Percentiles rank a stretch among this genome's conserved stretches.
These are phyloP conservation scores for Ptychochromis oligacanthus DNA, from an alignment of 2,113 vertebrate genomes.

Conservation along the genomic window DNA sequence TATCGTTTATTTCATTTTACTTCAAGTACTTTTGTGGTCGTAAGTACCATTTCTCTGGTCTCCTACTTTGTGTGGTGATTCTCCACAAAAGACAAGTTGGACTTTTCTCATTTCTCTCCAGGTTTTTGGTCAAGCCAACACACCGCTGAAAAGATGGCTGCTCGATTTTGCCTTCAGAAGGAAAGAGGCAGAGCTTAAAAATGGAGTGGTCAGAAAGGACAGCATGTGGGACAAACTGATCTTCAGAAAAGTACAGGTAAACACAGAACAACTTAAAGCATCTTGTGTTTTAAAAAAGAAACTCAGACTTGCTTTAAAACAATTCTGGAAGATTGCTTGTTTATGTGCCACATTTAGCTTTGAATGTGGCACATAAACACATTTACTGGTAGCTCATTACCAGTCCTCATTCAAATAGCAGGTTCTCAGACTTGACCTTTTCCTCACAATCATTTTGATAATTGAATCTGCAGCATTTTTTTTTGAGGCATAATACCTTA, in stretches of 20 bases:
- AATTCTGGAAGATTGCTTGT: too few species aligned
- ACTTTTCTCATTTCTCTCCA: conserved; percentile 53
- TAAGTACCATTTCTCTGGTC: neutral
- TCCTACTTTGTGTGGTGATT: too few species aligned
- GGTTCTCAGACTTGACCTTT: fast-evolving
- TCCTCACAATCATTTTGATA: neutral
- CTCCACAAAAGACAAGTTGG: neutral
- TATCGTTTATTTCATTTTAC: neutral
- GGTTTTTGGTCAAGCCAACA: conserved; percentile 94
- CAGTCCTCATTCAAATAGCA: neutral
- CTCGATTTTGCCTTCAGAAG: conserved; percentile 93
- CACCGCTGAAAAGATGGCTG: conserved; percentile 90
- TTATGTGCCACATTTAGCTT: neutral
- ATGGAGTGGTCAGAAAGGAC: conserved; percentile 89
- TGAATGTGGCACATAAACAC: too few species aligned
- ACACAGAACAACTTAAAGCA: neutral
- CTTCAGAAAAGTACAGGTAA: conserved; percentile 96
- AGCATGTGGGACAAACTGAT: conserved; percentile 97
- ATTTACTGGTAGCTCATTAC: too few species aligned
- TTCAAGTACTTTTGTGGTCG: neutral
- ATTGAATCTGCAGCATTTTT: neutral
- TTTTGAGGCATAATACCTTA: neutral
- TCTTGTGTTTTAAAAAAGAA: too few species aligned
- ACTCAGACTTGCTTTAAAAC: neutral
- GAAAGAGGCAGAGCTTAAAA: conserved; percentile 92